phyloP scores from a whole-genome alignment of 2,113 vertebrate species.

The Pseudorhombus dupliciocellatus region DNA sequence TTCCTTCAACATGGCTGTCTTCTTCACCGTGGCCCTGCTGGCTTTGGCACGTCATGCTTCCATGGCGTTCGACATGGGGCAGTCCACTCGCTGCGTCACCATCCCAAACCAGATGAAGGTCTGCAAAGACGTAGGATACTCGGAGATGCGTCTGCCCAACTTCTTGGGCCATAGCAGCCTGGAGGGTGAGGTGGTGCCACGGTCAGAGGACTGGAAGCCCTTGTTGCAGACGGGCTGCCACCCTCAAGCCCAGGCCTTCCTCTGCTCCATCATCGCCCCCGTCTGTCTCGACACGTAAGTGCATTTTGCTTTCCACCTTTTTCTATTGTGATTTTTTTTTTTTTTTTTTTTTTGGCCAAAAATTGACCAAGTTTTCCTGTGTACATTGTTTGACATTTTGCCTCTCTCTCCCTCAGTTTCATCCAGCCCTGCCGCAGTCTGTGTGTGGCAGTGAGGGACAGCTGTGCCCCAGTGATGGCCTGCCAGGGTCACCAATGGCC shows the following conservation, averaged over 20 bases:
- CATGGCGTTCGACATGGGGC: constrained; percentile 84
- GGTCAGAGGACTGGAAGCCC: constrained; percentile 85
- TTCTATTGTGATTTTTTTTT: background rate
- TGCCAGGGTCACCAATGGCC: constrained; percentile 88
- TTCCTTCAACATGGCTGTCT: constrained; percentile 56
- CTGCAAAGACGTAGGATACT: constrained; percentile 87
- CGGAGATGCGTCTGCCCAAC: constrained; percentile 91
- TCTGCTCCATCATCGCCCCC: constrained; percentile 89
- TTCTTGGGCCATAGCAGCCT: constrained; percentile 89
- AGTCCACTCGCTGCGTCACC: constrained; percentile 87
- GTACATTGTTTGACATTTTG: constrained; percentile 5
- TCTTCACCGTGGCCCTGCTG: constrained; percentile 49
- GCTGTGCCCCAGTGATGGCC: constrained; percentile 83
- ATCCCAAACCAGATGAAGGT: constrained; percentile 87
- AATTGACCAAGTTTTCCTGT: background rate
- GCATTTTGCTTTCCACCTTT: background rate
- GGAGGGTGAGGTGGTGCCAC: constrained; percentile 83
- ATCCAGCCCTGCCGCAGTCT: constrained; percentile 89
- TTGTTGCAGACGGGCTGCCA: constrained; percentile 86
- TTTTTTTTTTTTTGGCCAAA: background rate
- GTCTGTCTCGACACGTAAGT: constrained; percentile 91
- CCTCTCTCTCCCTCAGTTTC: constrained; percentile 77
- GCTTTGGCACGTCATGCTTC: constrained; percentile 27
- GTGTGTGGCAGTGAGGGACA: constrained; percentile 84
- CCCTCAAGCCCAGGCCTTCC: constrained; percentile 84